Evolutionary conservation across 2,888 invertebrate genomes (phyloP).

Genomic region (Synanthedon andrenaeformis): DNA sequence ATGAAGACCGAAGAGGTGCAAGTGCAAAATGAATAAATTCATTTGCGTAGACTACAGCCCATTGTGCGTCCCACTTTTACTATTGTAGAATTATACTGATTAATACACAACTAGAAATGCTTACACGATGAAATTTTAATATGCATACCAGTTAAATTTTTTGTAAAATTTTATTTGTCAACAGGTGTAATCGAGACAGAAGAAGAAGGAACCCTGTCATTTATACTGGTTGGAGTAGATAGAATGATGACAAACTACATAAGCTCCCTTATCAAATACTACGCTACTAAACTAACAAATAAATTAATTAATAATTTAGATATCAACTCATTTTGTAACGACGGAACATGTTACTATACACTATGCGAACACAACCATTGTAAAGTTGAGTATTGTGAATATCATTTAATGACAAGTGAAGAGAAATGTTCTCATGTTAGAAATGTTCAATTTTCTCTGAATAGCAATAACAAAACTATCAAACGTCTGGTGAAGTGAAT

Average conservation of each 20-base stretch:
- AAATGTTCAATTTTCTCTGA: background rate
- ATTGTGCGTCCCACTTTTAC: too few species aligned
- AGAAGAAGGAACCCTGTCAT: conserved; percentile 3
- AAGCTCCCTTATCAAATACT: conserved; percentile 22
- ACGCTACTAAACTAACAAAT: conserved; percentile 31
- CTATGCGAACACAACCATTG: conserved; percentile 23
- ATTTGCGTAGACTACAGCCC: too few species aligned
- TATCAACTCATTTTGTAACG: conserved; percentile 28
- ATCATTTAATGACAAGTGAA: conserved; percentile 26
- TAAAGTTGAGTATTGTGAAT: conserved; percentile 27
- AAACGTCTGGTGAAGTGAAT: background rate
- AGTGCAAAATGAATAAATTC: too few species aligned
- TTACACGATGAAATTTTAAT: too few species aligned
- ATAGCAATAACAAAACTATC: background rate
- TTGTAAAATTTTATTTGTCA: conserved; percentile 6
- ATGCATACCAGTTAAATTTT: too few species aligned
- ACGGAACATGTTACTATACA: conserved; percentile 37
- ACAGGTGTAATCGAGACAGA: conserved; percentile 17
- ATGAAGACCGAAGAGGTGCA: too few species aligned
- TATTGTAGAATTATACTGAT: too few species aligned
- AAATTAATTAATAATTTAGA: conserved; percentile 24
- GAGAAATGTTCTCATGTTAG: conserved; percentile 17
- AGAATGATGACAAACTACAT: conserved; percentile 21
- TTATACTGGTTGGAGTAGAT: conserved; percentile 15
- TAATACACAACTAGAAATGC: too few species aligned